These are phyloP conservation scores for Mactromeris polynyma DNA, from an alignment of 2,888 invertebrate species.

Conservation along the genomic window DNA sequence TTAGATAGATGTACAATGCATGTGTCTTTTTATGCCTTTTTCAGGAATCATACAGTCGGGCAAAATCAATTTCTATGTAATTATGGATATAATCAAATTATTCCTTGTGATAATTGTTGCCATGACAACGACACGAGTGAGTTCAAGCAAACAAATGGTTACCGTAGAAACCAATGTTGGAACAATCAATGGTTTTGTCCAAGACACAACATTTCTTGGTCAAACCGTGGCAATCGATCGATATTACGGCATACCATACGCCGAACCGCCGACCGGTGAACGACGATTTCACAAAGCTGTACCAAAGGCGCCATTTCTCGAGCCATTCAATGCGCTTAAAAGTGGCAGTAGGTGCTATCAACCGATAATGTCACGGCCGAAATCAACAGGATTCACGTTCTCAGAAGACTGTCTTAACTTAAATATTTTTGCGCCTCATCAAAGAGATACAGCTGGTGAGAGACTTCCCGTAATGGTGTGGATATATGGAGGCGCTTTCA, in stretches of 20 bases:
- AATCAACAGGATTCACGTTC: not conserved
- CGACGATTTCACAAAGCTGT: constrained; percentile 53
- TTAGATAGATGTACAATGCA: too few relatives aligned
- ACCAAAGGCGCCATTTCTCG: constrained; percentile 20
- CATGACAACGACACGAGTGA: not conserved
- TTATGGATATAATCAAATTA: not conserved
- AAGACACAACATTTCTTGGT: constrained; percentile 11
- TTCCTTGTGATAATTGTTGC: not conserved
- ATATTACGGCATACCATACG: constrained; percentile 54
- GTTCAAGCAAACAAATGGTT: not conserved
- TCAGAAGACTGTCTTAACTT: constrained; percentile 63
- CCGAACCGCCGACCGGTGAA: constrained; percentile 44
- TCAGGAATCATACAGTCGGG: too few relatives aligned
- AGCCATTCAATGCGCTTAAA: constrained; percentile 53
- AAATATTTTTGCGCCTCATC: constrained; percentile 57
- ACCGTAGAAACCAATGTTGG: constrained; percentile 17
- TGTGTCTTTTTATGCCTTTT: too few relatives aligned
- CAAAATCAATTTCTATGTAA: too few relatives aligned
- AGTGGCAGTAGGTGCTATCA: constrained; percentile 55
- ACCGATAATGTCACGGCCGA: not conserved
- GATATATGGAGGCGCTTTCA: constrained; percentile 64
- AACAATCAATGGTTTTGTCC: constrained; percentile 6
- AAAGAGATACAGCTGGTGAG: not conserved
- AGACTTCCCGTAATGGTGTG: constrained; percentile 58
- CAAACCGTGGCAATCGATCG: not conserved